phyloP scores from a whole-genome alignment of 2,113 vertebrate species.

The Microcebus ravelobensis region DNA sequence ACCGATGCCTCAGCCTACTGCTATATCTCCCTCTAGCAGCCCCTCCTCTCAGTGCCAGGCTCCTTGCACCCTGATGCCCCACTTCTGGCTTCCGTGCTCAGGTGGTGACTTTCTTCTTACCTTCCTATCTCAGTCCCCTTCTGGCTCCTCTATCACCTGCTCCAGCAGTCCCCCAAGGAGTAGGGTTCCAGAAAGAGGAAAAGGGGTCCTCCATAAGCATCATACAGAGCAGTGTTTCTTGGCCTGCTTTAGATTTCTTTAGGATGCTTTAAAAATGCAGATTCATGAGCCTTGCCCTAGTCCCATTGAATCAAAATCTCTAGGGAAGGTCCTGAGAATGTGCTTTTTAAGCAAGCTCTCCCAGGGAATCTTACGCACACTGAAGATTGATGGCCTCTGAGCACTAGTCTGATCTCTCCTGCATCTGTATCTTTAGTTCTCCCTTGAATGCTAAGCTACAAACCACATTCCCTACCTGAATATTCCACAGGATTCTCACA shows the following conservation, averaged over 20 bases:
- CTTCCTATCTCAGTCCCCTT: accelerated
- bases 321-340: not conserved
- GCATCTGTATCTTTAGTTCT: not conserved
- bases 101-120: not conserved
- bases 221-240: not conserved
- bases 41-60: accelerated
- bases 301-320: not conserved
- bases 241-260: not conserved
- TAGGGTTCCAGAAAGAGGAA: not conserved
- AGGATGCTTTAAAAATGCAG: not conserved
- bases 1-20: accelerated
- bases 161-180: not conserved
- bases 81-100: not conserved
- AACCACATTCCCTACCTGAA: not conserved
- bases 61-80: accelerated
- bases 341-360: not conserved
- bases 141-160: not conserved
- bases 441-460: not conserved
- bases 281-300: not conserved
- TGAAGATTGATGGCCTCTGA: not conserved
- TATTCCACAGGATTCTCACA: not conserved
- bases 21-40: not conserved
- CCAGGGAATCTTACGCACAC: not conserved
- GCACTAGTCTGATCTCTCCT: too few species aligned
- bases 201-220: too few species aligned